A percentile compares a stretch with the other conserved stretches of the same genome.
These are phyloP conservation scores for Eristalis pertinax DNA, from an alignment of 2,888 invertebrate species.

Conservation along the genomic window DNA sequence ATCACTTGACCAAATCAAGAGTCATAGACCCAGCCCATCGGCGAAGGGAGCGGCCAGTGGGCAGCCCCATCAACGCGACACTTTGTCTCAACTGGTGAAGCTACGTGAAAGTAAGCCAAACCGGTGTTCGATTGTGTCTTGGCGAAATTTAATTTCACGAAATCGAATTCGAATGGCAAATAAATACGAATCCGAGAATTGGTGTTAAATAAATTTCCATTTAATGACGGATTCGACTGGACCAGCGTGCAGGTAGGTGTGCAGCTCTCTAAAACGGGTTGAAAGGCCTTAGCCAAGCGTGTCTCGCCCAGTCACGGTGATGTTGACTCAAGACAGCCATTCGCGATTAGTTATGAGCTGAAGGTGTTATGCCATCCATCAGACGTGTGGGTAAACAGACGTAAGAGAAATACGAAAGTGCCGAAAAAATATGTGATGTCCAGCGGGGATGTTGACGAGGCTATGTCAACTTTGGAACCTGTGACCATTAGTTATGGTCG, in stretches of 20 bases:
- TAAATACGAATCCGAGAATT: constrained; percentile 6
- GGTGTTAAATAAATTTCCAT: constrained; percentile 29
- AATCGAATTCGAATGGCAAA: constrained; percentile 4
- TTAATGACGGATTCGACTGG: background rate
- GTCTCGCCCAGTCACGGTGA: background rate
- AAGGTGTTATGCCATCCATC: background rate
- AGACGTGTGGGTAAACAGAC: background rate
- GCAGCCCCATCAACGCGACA: background rate
- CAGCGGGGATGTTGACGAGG: background rate
- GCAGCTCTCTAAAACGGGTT: background rate
- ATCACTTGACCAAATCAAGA: constrained; percentile 9
- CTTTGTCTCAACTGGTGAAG: background rate
- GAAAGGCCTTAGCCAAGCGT: background rate
- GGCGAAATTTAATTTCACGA: background rate
- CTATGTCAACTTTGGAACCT: background rate
- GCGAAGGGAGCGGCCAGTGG: background rate
- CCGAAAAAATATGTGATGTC: background rate
- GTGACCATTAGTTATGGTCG: background rate
- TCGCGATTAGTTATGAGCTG: background rate
- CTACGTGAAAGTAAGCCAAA: background rate
- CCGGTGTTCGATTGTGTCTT: too few relatives aligned
- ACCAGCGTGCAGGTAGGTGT: background rate
- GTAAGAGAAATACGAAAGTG: background rate
- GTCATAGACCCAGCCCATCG: background rate
- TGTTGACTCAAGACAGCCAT: background rate